Evolutionary conservation across 2,888 invertebrate species (phyloP).

Genomic region (Frankliniella intonsa): DNA sequence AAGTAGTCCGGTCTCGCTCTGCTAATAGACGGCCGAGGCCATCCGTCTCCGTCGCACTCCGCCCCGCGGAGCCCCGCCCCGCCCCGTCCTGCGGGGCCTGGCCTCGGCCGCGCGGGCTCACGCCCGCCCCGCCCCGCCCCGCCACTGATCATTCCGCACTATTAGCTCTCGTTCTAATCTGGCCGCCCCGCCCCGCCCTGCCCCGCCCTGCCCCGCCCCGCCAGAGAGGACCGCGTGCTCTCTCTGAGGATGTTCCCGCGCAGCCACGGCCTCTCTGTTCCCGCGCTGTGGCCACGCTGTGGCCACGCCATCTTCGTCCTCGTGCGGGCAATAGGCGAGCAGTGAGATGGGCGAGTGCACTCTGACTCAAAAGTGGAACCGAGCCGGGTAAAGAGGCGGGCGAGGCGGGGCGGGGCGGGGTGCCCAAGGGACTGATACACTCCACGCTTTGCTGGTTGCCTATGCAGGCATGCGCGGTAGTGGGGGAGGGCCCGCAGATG

Average conservation of each 20-base stretch:
- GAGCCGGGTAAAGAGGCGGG: not conserved
- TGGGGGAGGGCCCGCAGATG: not conserved
- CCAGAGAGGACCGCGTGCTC: no score
- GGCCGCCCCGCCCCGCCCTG: not conserved
- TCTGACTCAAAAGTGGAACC: not conserved
- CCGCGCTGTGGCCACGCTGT: no score
- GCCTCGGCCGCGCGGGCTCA: not conserved
- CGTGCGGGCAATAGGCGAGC: no score
- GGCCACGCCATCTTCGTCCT: no score
- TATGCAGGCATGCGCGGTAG: not conserved
- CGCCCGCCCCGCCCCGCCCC: not conserved
- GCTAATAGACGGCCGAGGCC: not conserved
- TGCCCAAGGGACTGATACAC: not conserved
- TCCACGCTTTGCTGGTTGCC: not conserved
- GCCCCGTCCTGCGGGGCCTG: not conserved
- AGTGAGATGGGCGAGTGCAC: conserved; percentile 2
- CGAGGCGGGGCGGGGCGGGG: no score
- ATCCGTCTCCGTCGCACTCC: not conserved
- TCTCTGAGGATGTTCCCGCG: no score
- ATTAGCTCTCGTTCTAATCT: conserved; percentile 6
- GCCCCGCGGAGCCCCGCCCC: not conserved
- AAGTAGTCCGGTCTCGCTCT: not conserved
- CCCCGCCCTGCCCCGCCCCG: not conserved
- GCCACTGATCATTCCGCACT: not conserved
- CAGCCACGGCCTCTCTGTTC: no score